Percentiles rank a stretch among this genome's conserved stretches.
phyloP scores from a whole-genome alignment of 2,888 invertebrate genomes.

The Piscicola geometra region DNA sequence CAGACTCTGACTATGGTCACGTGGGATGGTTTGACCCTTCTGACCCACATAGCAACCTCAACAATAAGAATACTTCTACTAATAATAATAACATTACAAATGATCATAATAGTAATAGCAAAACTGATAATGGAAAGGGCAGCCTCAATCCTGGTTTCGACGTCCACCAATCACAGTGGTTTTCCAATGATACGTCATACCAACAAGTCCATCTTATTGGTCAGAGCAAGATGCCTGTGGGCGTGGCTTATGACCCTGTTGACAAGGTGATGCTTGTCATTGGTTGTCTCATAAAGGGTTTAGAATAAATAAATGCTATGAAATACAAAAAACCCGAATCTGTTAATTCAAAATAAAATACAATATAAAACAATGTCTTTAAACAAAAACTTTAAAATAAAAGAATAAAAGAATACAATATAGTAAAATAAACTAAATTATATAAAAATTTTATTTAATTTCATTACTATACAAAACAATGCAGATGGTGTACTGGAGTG shows the following conservation, averaged over 20 bases:
- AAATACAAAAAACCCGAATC: not conserved
- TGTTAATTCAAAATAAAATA: not conserved
- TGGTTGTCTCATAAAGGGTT: not conserved
- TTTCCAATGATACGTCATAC: not conserved
- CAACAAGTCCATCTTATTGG: constrained; percentile 10
- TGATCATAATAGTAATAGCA: too few relatives aligned
- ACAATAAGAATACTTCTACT: too few relatives aligned
- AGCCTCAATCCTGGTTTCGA: not conserved
- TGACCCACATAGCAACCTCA: too few relatives aligned
- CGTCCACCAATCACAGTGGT: not conserved
- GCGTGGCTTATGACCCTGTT: constrained; percentile 15
- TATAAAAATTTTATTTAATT: not conserved
- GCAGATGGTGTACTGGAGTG: constrained; percentile 8
- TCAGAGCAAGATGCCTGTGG: not conserved
- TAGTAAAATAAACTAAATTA: not conserved
- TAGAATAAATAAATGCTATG: too few relatives aligned
- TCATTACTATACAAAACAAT: not conserved
- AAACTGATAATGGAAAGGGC: too few relatives aligned
- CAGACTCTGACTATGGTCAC: too few relatives aligned
- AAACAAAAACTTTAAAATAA: not conserved
- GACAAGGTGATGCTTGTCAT: constrained; percentile 2
- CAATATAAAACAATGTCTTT: too few relatives aligned
- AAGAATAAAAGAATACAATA: not conserved
- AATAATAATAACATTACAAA: too few relatives aligned
- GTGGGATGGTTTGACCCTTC: too few relatives aligned